Conservation (phyloP, 2,113 vertebrate species). For the Microcebus ravelobensis region DNA sequence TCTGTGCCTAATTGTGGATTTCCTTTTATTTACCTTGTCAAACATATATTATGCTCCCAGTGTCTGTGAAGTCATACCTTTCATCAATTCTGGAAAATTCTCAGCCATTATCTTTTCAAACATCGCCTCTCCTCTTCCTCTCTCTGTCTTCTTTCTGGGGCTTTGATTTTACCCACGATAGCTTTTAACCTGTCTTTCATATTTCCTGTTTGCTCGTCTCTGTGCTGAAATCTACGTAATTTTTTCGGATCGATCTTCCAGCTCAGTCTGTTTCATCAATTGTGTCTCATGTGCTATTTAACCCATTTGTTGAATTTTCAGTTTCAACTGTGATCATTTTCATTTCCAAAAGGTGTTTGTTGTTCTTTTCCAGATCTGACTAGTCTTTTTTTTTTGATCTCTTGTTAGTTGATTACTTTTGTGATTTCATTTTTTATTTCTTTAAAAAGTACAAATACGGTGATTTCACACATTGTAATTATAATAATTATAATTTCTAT, state of each 20-base stretch:
- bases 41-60: background rate
- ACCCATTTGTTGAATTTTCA: background rate
- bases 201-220: background rate
- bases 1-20: background rate
- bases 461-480: constrained; percentile 5
- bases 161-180: background rate
- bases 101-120: constrained; percentile 1
- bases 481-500: background rate
- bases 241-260: background rate
- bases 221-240: background rate
- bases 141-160: background rate
- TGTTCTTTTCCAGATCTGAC: background rate
- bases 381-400: background rate
- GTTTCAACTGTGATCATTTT: background rate
- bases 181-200: background rate
- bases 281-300: background rate
- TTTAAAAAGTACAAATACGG: background rate
- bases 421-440: constrained; percentile 10
- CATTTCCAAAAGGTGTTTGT: background rate
- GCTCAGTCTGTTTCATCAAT: background rate
- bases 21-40: background rate
- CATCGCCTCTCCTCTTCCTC: background rate
- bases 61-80: background rate
- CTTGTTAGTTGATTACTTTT: constrained; percentile 3
- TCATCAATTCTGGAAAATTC: constrained; percentile 27